These are phyloP conservation scores for Limnodromus scolopaceus DNA, from an alignment of 2,797 vertebrate genomes.

Conservation along the genomic window DNA sequence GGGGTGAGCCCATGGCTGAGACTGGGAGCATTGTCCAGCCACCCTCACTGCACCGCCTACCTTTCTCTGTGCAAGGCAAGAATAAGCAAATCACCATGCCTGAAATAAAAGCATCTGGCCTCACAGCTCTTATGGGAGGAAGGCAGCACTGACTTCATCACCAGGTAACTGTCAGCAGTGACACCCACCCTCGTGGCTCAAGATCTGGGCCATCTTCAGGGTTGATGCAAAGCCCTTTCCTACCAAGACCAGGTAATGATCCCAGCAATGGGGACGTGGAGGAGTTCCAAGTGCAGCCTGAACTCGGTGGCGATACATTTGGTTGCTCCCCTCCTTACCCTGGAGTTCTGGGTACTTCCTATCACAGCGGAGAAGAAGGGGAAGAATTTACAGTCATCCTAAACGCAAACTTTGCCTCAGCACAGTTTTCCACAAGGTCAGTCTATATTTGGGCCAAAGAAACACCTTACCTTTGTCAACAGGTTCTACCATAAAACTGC, in stretches of 20 bases:
- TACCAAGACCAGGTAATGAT: too few species aligned
- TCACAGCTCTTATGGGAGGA: not conserved
- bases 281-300: not conserved
- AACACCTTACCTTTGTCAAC: not conserved
- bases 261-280: not conserved
- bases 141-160: rapidly evolving
- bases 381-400: not conserved
- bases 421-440: not conserved
- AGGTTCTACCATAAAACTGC: not conserved
- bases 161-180: not conserved
- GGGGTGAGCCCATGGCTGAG: not conserved
- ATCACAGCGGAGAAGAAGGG: not conserved
- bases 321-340: not conserved
- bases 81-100: rapidly evolving
- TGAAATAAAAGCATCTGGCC: not conserved
- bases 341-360: not conserved
- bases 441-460: not conserved
- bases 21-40: not conserved
- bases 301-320: not conserved
- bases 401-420: not conserved
- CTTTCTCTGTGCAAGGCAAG: not conserved
- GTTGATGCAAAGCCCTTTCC: not conserved
- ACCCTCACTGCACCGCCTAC: not conserved
- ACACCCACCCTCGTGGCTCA: rapidly evolving
- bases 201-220: too few species aligned